Conservation (phyloP, 1,140 invertebrate species). For the Anastatus disparis region DNA sequence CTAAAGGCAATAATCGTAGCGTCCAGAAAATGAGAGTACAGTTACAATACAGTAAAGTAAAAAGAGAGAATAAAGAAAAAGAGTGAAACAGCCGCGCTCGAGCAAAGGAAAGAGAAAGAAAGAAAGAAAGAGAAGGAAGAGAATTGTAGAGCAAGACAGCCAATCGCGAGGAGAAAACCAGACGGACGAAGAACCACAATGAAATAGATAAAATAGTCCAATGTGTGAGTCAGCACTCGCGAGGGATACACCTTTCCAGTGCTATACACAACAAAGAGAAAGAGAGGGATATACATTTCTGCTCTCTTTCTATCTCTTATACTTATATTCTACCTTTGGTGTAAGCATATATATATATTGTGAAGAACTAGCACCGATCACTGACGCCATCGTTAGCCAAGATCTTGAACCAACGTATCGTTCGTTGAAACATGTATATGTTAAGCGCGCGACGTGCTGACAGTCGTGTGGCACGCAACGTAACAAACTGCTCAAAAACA, state of each 20-base stretch:
- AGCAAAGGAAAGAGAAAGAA: constrained; percentile 14
- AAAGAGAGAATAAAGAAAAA: no score
- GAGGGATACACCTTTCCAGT: constrained; percentile 1
- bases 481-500: no score
- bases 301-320: no score
- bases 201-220: constrained; percentile 10
- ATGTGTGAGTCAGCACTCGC: constrained; percentile 4
- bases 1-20: neutral
- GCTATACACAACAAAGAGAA: no score
- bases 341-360: neutral
- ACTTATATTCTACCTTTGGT: no score
- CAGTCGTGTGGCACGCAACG: no score
- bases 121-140: constrained; percentile 39
- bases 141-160: no score
- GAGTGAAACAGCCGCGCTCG: no score
- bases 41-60: neutral
- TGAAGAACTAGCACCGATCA: neutral
- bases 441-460: no score
- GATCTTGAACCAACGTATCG: neutral
- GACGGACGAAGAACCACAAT: neutral
- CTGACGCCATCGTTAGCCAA: constrained; percentile 26
- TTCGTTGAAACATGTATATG: no score
- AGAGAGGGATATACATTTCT: neutral
- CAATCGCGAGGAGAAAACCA: no score
- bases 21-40: neutral